These are phyloP conservation scores for Thaleichthys pacificus DNA, from an alignment of 2,797 vertebrate species.

Conservation along the genomic window DNA sequence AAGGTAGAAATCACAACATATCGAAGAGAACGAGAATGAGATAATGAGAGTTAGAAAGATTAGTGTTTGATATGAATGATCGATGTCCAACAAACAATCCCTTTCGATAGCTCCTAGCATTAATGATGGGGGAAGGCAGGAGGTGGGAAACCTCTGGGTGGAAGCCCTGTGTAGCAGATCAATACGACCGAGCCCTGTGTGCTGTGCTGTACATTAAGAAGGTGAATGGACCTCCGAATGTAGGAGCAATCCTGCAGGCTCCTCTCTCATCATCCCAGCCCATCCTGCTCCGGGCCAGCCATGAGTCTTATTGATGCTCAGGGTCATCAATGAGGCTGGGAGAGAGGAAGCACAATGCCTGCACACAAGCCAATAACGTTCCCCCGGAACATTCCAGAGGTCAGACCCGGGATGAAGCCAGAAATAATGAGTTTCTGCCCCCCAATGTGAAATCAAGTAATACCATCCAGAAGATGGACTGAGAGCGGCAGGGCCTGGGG, in stretches of 20 bases:
- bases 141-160: neutral
- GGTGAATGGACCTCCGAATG: constrained; percentile 49
- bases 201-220: constrained; percentile 44
- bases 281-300: constrained; percentile 44
- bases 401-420: constrained; percentile 72
- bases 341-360: constrained; percentile 41
- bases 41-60: constrained; percentile 24
- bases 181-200: constrained; percentile 49
- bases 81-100: constrained; percentile 49
- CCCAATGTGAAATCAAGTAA: constrained; percentile 78
- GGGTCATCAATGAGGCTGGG: constrained; percentile 53
- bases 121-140: constrained; percentile 29
- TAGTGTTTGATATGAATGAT: constrained; percentile 36
- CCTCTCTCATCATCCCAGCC: constrained; percentile 34
- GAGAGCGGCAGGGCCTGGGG: constrained; percentile 62
- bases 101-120: constrained; percentile 53
- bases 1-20: constrained; percentile 35
- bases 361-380: constrained; percentile 71
- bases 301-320: constrained; percentile 60
- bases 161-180: constrained; percentile 55
- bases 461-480: constrained; percentile 79
- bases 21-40: constrained; percentile 25
- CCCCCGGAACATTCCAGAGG: constrained; percentile 63
- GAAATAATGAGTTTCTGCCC: constrained; percentile 77
- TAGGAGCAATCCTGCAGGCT: constrained; percentile 30